A percentile compares a stretch with the other conserved stretches of the same genome.
Conservation (phyloP, 2,888 invertebrate genomes). For the Leucoma salicis region DNA sequence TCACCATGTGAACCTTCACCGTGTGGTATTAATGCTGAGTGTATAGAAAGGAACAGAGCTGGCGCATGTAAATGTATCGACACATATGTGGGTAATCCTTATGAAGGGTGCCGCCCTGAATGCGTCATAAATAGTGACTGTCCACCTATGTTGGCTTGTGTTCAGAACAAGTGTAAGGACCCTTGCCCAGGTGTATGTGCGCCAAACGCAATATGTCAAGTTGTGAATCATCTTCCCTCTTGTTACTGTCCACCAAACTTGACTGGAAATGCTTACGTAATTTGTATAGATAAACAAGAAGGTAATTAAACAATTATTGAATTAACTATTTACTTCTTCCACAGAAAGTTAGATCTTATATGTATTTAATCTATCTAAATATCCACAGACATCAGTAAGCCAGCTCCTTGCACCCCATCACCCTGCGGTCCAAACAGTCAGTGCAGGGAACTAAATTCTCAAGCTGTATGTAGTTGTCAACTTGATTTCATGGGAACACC, state of each 20-base stretch:
- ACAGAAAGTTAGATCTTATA: neutral
- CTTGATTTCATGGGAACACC: slow-evolving; percentile 88
- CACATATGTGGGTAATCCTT: slow-evolving; percentile 75
- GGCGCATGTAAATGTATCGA: slow-evolving; percentile 87
- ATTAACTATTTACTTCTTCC: neutral
- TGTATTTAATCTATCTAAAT: neutral
- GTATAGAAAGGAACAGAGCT: slow-evolving; percentile 84
- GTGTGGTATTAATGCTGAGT: slow-evolving; percentile 85
- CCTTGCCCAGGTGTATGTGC: slow-evolving; percentile 91
- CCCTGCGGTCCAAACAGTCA: slow-evolving; percentile 91
- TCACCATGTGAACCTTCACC: slow-evolving; percentile 87
- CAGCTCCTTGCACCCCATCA: slow-evolving; percentile 85
- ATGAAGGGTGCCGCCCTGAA: slow-evolving; percentile 89
- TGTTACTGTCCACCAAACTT: slow-evolving; percentile 87
- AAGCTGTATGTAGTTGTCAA: slow-evolving; percentile 88
- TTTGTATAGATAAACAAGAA: slow-evolving; percentile 77
- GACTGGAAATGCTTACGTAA: slow-evolving; percentile 86
- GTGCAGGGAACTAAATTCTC: slow-evolving; percentile 85
- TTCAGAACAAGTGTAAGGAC: slow-evolving; percentile 88
- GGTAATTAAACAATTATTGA: slow-evolving; percentile 43
- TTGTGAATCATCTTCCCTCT: slow-evolving; percentile 88
- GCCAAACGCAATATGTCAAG: slow-evolving; percentile 87
- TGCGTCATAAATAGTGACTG: slow-evolving; percentile 92
- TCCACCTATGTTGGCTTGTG: slow-evolving; percentile 86
- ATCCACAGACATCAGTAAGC: slow-evolving; percentile 58